Percentiles rank a stretch among this genome's conserved stretches.
These are phyloP conservation scores for Cyphomyrus plagiostoma DNA, from an alignment of 2,113 vertebrate genomes.

Conservation along the genomic window DNA sequence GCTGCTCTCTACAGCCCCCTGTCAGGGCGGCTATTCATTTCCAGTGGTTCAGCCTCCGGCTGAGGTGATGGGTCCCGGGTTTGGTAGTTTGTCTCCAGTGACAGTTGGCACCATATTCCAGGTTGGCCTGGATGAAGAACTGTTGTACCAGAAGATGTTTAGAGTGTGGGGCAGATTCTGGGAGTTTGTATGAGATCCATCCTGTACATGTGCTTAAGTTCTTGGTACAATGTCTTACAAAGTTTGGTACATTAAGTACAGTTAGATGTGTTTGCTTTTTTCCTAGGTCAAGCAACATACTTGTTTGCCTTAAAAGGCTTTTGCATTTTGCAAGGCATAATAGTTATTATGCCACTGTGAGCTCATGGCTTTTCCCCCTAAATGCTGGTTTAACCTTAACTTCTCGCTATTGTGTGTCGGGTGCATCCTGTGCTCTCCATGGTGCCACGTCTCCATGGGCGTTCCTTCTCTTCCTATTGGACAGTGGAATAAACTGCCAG, in stretches of 20 bases:
- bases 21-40: neutral
- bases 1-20: neutral
- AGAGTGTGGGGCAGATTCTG: neutral
- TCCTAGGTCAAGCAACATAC: neutral
- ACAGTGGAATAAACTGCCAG: neutral
- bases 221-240: neutral
- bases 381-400: neutral
- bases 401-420: neutral
- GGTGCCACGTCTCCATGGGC: neutral
- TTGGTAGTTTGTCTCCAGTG: neutral
- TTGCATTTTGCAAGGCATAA: neutral
- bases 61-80: neutral
- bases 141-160: neutral
- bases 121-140: neutral
- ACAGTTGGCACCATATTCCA: neutral
- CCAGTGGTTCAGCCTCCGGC: neutral
- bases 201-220: neutral
- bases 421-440: neutral
- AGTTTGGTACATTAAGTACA: neutral
- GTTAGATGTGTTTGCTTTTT: neutral
- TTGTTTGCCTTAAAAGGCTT: neutral
- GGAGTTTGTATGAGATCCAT: neutral
- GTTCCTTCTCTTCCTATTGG: neutral
- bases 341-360: neutral
- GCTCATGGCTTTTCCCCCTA: neutral